These are phyloP conservation scores for Gallinago stenura DNA, from an alignment of 2,797 vertebrate genomes.

Conservation along the genomic window DNA sequence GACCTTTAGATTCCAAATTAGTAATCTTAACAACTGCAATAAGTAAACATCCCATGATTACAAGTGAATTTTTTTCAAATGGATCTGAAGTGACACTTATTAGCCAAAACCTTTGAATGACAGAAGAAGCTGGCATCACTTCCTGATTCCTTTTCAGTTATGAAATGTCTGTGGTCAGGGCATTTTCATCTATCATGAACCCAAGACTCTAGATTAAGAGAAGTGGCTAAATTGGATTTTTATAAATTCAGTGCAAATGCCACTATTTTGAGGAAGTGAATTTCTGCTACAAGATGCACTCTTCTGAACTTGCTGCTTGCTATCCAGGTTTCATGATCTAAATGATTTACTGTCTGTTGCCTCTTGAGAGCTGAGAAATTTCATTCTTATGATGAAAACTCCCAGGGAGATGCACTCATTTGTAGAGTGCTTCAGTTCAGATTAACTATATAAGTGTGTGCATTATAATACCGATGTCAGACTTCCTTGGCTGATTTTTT, in stretches of 20 bases:
- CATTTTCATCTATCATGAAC: conserved; percentile 18
- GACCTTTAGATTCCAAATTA: not conserved
- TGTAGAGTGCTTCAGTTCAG: conserved; percentile 23
- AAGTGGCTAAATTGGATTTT: conserved; percentile 66
- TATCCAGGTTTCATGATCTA: conserved; percentile 37
- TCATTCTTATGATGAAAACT: conserved; percentile 13
- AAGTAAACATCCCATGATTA: not conserved
- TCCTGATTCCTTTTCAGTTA: conserved; percentile 11
- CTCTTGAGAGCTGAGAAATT: not conserved
- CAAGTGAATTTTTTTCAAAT: not conserved
- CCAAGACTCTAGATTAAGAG: conserved; percentile 19
- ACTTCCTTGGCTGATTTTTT: not conserved
- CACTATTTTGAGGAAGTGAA: conserved; percentile 55
- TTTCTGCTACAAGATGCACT: not conserved
- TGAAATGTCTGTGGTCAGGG: conserved; percentile 49
- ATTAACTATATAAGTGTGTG: not conserved
- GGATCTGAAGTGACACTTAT: not conserved
- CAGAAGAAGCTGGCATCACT: conserved; percentile 49
- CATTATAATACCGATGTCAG: not conserved
- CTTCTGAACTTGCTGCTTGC: not conserved
- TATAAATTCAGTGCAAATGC: conserved; percentile 33
- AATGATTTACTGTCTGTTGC: conserved; percentile 14
- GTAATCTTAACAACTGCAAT: not conserved
- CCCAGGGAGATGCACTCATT: not conserved
- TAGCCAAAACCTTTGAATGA: conserved; percentile 52